phyloP scores from a whole-genome alignment of 1,140 invertebrate species.

The Chionoecetes opilio region DNA sequence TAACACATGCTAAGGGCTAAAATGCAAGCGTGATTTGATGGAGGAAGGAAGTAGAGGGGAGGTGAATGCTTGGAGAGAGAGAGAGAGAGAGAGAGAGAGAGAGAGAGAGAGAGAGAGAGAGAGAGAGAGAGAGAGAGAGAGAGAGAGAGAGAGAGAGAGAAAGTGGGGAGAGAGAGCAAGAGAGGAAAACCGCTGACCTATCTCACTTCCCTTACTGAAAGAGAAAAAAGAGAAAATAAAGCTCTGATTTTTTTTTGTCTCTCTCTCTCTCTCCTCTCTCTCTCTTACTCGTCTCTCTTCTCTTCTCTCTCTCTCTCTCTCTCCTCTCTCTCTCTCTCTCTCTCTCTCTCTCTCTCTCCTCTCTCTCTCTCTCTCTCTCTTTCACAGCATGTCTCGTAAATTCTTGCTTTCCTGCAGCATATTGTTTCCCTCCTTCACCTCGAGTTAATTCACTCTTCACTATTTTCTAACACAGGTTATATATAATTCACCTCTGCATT shows the following conservation, averaged over 20 bases:
- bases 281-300: neutral
- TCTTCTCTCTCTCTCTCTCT: neutral
- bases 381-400: no score
- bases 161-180: neutral
- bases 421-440: no score
- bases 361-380: no score
- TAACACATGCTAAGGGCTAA: neutral
- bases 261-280: neutral
- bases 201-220: neutral
- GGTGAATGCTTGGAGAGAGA: no score
- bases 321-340: no score
- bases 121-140: neutral
- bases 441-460: neutral
- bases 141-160: neutral
- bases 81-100: no score
- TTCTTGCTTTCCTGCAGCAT: no score
- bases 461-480: neutral
- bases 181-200: neutral
- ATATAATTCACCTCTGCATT: neutral
- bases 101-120: neutral
- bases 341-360: no score
- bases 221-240: neutral
- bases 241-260: neutral
- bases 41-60: no score
- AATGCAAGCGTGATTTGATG: neutral